phyloP scores from a whole-genome alignment of 2,113 vertebrate species.

The Caranx ignobilis region DNA sequence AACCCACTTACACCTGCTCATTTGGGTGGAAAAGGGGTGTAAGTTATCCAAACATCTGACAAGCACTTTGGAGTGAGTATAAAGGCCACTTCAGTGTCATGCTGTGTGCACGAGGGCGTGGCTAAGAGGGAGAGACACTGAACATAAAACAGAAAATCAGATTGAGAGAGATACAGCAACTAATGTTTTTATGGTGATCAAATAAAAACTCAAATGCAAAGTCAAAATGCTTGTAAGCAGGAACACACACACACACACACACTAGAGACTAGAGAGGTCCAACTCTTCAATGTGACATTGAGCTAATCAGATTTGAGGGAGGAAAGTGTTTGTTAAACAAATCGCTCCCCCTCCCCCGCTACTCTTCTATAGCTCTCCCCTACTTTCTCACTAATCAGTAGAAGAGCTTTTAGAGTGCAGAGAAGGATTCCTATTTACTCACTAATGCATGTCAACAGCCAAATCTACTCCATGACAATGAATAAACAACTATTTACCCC shows the following conservation, averaged over 20 bases:
- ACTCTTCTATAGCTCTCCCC: background rate
- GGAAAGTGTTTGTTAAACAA: constrained; percentile 69
- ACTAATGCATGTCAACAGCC: constrained; percentile 71
- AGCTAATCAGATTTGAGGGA: constrained; percentile 70
- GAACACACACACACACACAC: constrained; percentile 5
- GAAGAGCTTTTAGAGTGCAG: constrained; percentile 66
- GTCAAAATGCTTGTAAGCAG: background rate
- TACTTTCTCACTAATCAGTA: constrained; percentile 63
- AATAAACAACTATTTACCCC: constrained; percentile 66
- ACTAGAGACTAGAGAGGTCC: constrained; percentile 29
- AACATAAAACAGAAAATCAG: background rate
- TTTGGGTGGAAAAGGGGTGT: too few relatives aligned
- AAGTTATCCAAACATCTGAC: background rate
- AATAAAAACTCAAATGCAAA: background rate
- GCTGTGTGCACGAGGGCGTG: constrained; percentile 8
- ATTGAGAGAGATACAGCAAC: background rate
- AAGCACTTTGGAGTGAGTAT: background rate
- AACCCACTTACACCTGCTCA: too few relatives aligned
- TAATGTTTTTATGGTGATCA: background rate
- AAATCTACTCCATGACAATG: constrained; percentile 61
- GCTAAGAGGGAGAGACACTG: background rate
- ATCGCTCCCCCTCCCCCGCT: constrained; percentile 8
- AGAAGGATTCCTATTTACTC: constrained; percentile 62
- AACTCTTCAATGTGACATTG: constrained; percentile 69
- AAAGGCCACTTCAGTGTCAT: background rate